These are phyloP conservation scores for Scytalopus superciliaris DNA, from an alignment of 2,113 vertebrate species.

Conservation along the genomic window DNA sequence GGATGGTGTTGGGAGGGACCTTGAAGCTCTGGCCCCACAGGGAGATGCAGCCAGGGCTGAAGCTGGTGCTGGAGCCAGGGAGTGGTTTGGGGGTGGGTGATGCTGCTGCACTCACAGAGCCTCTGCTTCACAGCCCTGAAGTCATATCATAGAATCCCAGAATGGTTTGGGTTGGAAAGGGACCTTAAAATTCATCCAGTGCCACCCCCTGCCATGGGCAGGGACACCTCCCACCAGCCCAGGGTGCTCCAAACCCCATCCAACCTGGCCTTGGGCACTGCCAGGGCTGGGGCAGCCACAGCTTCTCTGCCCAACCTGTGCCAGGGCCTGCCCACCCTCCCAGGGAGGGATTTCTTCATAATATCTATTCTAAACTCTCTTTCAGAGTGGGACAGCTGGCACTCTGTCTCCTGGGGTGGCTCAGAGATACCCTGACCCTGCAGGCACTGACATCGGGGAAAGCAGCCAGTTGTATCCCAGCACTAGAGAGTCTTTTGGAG, in stretches of 20 bases:
- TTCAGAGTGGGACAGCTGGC: not conserved
- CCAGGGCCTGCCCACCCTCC: rapidly evolving
- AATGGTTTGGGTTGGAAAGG: not conserved
- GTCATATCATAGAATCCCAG: not conserved
- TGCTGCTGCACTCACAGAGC: not conserved
- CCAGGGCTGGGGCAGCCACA: not conserved
- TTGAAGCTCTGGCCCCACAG: not conserved
- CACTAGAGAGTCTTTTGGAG: not conserved
- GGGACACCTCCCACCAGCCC: not conserved
- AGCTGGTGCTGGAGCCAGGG: rapidly evolving
- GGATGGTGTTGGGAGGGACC: not conserved
- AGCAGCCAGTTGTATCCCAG: not conserved
- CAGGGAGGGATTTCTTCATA: rapidly evolving
- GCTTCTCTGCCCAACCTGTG: not conserved
- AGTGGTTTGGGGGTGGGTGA: rapidly evolving
- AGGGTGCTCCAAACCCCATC: rapidly evolving
- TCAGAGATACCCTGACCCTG: not conserved
- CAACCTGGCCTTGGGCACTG: rapidly evolving
- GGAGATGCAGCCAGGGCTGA: rapidly evolving
- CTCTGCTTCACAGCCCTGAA: not conserved
- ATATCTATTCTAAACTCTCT: not conserved
- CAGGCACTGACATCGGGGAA: no score
- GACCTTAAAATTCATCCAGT: not conserved
- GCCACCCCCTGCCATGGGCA: not conserved
- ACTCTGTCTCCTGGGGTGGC: not conserved